phyloP scores from a whole-genome alignment of 2,888 invertebrate species.

The Conus canariensis region DNA sequence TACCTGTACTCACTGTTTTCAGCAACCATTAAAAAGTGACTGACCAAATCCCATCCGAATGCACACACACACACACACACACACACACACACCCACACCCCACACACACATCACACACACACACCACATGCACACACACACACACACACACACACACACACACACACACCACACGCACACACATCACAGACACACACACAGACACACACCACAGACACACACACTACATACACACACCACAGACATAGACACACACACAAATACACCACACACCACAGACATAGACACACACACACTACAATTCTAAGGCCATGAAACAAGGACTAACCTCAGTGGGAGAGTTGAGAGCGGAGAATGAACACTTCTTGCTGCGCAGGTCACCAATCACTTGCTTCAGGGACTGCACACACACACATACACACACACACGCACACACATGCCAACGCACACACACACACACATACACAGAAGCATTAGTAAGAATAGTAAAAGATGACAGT shows the following conservation, averaged over 20 bases:
- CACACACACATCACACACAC: neutral
- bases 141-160: neutral
- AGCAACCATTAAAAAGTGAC: too few relatives aligned
- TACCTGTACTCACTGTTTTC: too few relatives aligned
- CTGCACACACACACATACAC: slow-evolving; percentile 51
- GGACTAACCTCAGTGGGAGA: slow-evolving; percentile 26
- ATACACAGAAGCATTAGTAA: neutral
- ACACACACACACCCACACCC: neutral
- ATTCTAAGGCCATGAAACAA: neutral
- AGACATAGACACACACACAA: too few relatives aligned
- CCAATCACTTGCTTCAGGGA: slow-evolving; percentile 66
- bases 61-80: neutral
- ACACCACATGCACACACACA: neutral
- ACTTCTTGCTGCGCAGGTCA: slow-evolving; percentile 63
- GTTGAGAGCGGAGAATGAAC: slow-evolving; percentile 31
- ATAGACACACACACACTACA: too few relatives aligned
- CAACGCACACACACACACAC: neutral
- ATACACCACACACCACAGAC: too few relatives aligned
- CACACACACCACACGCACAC: neutral
- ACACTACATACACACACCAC: too few relatives aligned
- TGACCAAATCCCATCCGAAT: neutral
- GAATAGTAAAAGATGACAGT: too few relatives aligned
- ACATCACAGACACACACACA: too few relatives aligned
- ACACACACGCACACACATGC: neutral
- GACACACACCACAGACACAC: too few relatives aligned